phyloP scores from a whole-genome alignment of 2,113 vertebrate genomes.

The Nannobrachium achirus region DNA sequence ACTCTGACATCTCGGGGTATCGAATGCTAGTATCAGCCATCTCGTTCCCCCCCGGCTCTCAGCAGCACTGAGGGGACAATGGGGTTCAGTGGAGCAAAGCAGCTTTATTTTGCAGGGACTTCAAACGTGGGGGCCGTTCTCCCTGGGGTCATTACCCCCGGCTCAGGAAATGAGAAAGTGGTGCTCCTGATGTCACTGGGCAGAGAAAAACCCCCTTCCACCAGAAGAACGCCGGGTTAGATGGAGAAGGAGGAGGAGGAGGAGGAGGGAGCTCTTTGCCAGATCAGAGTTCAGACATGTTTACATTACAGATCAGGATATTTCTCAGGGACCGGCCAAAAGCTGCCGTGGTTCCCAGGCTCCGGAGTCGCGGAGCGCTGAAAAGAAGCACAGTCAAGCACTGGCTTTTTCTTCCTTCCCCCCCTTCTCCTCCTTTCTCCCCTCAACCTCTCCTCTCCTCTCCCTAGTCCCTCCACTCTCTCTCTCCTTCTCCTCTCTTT shows the following conservation, averaged over 20 bases:
- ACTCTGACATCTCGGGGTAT: no score
- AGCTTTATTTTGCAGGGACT: constrained; percentile 57
- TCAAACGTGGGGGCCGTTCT: constrained; percentile 60
- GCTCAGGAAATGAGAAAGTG: constrained; percentile 76
- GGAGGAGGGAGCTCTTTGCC: constrained; percentile 34
- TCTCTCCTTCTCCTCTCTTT: not conserved
- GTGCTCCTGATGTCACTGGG: constrained; percentile 77
- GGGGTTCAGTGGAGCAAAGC: constrained; percentile 48
- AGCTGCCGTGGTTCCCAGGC: constrained; percentile 81
- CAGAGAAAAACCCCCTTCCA: constrained; percentile 52
- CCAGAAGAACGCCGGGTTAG: constrained; percentile 69
- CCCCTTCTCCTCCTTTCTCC: not conserved
- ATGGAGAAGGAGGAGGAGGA: constrained; percentile 35
- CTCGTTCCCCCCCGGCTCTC: not conserved
- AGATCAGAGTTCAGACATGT: constrained; percentile 84
- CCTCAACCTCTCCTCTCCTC: not conserved
- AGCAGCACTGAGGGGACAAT: constrained; percentile 45
- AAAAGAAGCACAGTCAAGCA: constrained; percentile 73
- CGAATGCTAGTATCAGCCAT: no score
- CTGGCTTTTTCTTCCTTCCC: constrained; percentile 57
- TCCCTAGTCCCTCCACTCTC: no score
- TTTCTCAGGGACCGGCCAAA: constrained; percentile 77
- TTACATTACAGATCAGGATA: constrained; percentile 85
- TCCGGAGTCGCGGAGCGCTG: constrained; percentile 70
- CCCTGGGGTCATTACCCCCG: constrained; percentile 67